Evolutionary conservation across 2,113 vertebrate genomes (phyloP).

Genomic region (Kryptolebias marmoratus): DNA sequence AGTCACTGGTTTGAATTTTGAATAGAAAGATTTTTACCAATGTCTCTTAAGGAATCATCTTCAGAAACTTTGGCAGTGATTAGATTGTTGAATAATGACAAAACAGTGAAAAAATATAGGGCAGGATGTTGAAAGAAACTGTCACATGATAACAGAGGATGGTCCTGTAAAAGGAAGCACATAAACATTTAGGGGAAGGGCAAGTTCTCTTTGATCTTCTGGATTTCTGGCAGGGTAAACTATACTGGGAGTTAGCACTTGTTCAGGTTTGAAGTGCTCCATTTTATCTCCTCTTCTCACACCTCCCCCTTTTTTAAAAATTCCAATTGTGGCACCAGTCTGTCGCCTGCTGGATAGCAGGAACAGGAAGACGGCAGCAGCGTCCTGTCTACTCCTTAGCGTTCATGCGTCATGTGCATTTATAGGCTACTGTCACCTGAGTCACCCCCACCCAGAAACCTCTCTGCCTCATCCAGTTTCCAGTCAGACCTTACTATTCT

Average conservation of each 20-base stretch:
- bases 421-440: conserved; percentile 66
- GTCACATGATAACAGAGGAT: conserved; percentile 19
- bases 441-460: conserved; percentile 43
- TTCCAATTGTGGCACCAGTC: conserved; percentile 78
- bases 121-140: neutral
- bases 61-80: neutral
- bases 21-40: no score
- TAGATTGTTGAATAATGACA: no score
- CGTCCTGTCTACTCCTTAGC: conserved; percentile 74
- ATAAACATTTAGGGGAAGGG: neutral
- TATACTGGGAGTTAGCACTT: conserved; percentile 56
- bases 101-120: no score
- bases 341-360: conserved; percentile 80
- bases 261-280: conserved; percentile 39
- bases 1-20: no score
- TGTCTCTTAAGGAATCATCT: neutral
- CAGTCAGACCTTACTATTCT: conserved; percentile 51
- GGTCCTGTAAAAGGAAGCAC: conserved; percentile 15
- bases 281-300: conserved; percentile 43
- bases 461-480: conserved; percentile 60
- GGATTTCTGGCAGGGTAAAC: conserved; percentile 54
- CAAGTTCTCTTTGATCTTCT: conserved; percentile 43
- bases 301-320: conserved; percentile 46
- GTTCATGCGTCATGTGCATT: conserved; percentile 67
- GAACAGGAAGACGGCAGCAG: conserved; percentile 80